A percentile compares a stretch with the other conserved stretches of the same genome.
phyloP scores from a whole-genome alignment of 2,797 vertebrate species.

The Saxicola maurus region DNA sequence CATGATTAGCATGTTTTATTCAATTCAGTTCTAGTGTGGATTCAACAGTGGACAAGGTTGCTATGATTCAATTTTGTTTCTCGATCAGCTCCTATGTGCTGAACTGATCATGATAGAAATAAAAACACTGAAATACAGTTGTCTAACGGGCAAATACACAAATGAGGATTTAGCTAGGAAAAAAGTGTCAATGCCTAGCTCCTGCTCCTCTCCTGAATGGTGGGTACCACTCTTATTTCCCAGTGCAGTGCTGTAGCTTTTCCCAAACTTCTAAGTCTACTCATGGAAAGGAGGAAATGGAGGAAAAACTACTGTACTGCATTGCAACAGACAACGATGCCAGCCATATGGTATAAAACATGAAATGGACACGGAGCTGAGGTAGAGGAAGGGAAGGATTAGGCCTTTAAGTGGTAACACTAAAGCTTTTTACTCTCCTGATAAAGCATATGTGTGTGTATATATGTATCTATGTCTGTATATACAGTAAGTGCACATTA shows the following conservation, averaged over 20 bases:
- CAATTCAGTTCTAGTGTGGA: neutral
- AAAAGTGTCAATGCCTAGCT: neutral
- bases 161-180: neutral
- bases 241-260: neutral
- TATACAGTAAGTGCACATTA: neutral
- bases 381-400: neutral
- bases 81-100: neutral
- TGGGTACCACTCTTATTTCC: neutral
- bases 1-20: neutral
- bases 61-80: neutral
- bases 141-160: neutral
- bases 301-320: neutral
- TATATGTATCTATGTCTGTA: neutral
- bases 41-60: neutral
- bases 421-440: neutral
- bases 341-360: neutral
- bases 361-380: neutral
- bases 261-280: neutral
- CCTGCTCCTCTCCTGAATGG: neutral
- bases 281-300: neutral
- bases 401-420: neutral
- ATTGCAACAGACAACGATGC: neutral
- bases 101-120: neutral
- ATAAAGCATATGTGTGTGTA: neutral
- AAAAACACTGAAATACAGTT: neutral